Evolutionary conservation across 2,797 vertebrate species (phyloP).

Genomic region (Siniperca scherzeri): DNA sequence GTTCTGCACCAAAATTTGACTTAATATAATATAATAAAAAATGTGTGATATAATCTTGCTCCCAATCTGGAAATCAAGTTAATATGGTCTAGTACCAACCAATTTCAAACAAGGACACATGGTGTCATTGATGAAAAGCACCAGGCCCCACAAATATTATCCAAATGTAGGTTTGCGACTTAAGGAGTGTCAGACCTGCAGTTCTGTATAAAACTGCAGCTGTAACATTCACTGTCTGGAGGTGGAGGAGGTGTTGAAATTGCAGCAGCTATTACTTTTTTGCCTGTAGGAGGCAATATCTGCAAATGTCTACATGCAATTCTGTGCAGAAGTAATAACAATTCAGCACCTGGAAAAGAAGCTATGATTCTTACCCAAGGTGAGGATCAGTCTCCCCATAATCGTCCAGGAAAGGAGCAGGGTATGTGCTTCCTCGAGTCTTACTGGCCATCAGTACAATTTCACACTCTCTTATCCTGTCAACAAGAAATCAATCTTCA

Average conservation of each 20-base stretch:
- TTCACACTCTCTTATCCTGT: slow-evolving; percentile 96
- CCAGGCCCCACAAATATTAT: not conserved
- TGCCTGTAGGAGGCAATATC: not conserved
- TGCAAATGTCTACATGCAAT: not conserved
- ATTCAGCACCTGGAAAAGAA: not conserved
- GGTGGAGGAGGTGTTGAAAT: not conserved
- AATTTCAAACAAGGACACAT: not conserved
- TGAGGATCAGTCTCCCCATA: slow-evolving; percentile 99
- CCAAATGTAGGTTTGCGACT: not conserved
- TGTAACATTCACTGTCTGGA: not conserved
- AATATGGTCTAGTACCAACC: not conserved
- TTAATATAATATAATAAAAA: not conserved
- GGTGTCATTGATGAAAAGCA: not conserved
- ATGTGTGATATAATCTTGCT: not conserved
- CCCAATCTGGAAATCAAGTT: not conserved
- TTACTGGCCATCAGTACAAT: slow-evolving; percentile 95
- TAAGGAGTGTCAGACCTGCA: not conserved
- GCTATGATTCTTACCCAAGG: slow-evolving; percentile 87
- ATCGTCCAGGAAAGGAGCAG: slow-evolving; percentile 97
- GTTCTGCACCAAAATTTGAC: not conserved
- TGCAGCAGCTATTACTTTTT: not conserved
- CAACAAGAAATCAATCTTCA: not conserved
- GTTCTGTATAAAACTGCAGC: not conserved
- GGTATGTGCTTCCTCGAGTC: slow-evolving; percentile 94
- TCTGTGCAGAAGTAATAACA: not conserved